Evolutionary conservation across 2,113 vertebrate genomes (phyloP).

Genomic region (Spheniscus mendiculus): DNA sequence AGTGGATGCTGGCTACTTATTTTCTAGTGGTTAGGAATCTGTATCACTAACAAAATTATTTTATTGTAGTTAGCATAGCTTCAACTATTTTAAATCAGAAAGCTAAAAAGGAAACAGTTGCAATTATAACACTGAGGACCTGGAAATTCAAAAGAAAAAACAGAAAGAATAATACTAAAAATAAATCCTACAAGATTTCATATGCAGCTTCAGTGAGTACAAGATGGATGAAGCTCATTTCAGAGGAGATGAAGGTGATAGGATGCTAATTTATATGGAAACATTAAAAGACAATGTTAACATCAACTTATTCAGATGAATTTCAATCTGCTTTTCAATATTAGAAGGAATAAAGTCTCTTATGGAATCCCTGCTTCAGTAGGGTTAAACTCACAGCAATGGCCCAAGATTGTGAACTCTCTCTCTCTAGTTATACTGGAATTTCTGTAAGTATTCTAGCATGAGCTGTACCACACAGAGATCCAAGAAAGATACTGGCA

Average conservation of each 20-base stretch:
- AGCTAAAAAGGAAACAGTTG: not conserved
- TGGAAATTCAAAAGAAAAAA: not conserved
- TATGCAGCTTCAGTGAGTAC: not conserved
- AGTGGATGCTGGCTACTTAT: not conserved
- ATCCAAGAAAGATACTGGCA: not conserved
- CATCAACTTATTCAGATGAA: not conserved
- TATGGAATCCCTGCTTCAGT: not conserved
- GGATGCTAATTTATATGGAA: not conserved
- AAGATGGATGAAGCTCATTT: not conserved
- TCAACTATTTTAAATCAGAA: not conserved
- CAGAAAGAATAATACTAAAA: not conserved
- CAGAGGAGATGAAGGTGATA: not conserved
- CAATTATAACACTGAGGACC: not conserved
- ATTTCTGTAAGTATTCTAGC: not conserved
- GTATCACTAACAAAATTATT: not conserved
- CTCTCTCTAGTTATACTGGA: not conserved
- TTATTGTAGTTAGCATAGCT: not conserved
- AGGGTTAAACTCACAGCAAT: not conserved
- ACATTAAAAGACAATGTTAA: not conserved
- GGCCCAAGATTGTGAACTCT: not conserved
- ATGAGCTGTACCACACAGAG: not conserved
- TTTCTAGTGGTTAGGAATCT: not conserved
- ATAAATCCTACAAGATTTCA: not conserved
- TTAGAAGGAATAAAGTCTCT: not conserved
- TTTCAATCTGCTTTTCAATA: not conserved